These are phyloP conservation scores for Zaprionus africanus DNA, from an alignment of 1,140 invertebrate species.

Conservation along the genomic window DNA sequence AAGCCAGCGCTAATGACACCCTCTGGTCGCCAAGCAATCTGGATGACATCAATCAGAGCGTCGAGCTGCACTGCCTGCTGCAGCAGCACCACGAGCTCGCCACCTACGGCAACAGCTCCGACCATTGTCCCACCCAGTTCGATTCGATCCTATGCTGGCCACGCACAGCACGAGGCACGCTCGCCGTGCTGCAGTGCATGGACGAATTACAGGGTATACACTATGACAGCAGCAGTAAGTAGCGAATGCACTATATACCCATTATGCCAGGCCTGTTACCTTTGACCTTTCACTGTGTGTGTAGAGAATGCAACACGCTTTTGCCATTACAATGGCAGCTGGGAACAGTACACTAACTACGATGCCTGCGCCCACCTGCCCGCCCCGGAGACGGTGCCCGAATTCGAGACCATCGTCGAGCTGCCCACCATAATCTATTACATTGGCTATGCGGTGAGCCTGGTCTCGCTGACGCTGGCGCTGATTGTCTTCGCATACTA, in stretches of 20 bases:
- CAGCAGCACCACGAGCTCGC: conserved; percentile 70
- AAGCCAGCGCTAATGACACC: conserved; percentile 55
- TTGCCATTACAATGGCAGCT: conserved; percentile 83
- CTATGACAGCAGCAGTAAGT: conserved; percentile 90
- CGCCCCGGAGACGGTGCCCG: conserved; percentile 66
- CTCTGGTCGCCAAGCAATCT: conserved; percentile 48
- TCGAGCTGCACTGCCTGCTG: conserved; percentile 78
- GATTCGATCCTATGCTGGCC: conserved; percentile 93
- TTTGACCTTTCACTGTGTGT: neutral
- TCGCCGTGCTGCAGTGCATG: conserved; percentile 90
- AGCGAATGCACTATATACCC: neutral
- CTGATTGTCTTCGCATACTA: conserved; percentile 85
- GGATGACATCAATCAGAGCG: conserved; percentile 72
- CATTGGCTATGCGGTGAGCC: conserved; percentile 84
- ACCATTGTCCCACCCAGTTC: conserved; percentile 87
- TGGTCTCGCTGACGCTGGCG: conserved; percentile 84
- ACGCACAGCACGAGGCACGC: conserved; percentile 87
- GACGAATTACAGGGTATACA: conserved; percentile 90
- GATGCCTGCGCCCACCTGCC: conserved; percentile 83
- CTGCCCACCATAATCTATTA: conserved; percentile 85
- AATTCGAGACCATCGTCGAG: conserved; percentile 83
- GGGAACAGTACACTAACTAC: conserved; percentile 85
- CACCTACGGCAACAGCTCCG: conserved; percentile 71
- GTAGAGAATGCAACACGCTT: conserved; percentile 85
- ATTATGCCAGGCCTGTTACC: neutral